These are phyloP conservation scores for Muricea muricata DNA, from an alignment of 92 coral and sea anemone species.

Conservation along the genomic window DNA sequence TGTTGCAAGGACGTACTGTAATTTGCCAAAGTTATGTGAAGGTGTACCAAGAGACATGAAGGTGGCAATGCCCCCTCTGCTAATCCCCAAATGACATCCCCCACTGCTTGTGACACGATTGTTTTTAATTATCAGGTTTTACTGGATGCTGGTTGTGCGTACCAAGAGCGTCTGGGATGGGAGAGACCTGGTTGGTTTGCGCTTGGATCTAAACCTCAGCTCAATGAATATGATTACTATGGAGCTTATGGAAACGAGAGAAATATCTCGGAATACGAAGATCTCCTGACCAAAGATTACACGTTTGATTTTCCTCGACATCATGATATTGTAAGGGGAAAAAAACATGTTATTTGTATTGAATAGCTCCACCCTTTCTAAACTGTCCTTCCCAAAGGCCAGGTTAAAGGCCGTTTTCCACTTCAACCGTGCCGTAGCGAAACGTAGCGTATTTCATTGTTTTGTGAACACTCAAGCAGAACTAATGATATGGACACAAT, in stretches of 20 bases:
- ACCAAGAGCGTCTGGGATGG: slow-evolving; percentile 99
- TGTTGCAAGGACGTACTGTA: too few species aligned
- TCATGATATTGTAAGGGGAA: slow-evolving; percentile 81
- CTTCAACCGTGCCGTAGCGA: too few species aligned
- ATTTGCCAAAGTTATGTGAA: too few species aligned
- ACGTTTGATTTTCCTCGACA: slow-evolving; percentile 95
- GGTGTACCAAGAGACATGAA: too few species aligned
- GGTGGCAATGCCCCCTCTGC: too few species aligned
- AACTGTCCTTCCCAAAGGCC: too few species aligned
- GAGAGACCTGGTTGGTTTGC: slow-evolving; percentile 99
- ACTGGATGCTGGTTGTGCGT: slow-evolving; percentile 87
- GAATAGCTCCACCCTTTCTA: background rate
- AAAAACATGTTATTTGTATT: background rate
- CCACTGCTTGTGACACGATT: background rate
- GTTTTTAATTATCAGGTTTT: slow-evolving; percentile 64
- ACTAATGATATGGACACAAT: too few species aligned
- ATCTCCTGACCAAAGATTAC: slow-evolving; percentile 79
- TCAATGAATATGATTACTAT: slow-evolving; percentile 90
- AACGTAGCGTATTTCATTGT: too few species aligned
- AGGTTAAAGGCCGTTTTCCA: too few species aligned
- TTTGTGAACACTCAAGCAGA: too few species aligned
- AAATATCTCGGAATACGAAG: slow-evolving; percentile 69
- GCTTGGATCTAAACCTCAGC: slow-evolving; percentile 76
- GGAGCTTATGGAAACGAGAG: slow-evolving; percentile 73
- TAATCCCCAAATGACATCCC: too few species aligned